Evolutionary conservation across 2,797 vertebrate species (phyloP).

Genomic region (Rhyacichthys aspro): DNA sequence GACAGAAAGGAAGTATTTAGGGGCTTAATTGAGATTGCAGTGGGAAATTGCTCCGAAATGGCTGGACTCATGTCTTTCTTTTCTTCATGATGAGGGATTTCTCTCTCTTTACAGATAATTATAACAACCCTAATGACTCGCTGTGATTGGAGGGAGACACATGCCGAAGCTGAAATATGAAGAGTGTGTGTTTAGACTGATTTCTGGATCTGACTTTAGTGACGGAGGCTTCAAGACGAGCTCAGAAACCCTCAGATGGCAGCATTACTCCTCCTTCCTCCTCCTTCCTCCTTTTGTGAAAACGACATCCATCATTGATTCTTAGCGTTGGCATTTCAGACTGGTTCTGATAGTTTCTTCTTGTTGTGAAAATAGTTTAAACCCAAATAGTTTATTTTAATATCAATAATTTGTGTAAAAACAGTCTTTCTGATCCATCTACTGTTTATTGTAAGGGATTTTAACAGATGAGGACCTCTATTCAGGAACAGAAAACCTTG

Average conservation of each 20-base stretch:
- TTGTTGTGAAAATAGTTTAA: too few relatives aligned
- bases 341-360: too few relatives aligned
- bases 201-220: slow-evolving; percentile 12
- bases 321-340: too few relatives aligned
- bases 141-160: slow-evolving; percentile 71
- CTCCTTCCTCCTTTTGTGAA: too few relatives aligned
- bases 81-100: slow-evolving; percentile 75
- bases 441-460: too few relatives aligned
- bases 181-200: slow-evolving; percentile 8
- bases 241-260: slow-evolving; percentile 38
- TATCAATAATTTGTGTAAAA: too few relatives aligned
- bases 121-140: slow-evolving; percentile 80
- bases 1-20: slow-evolving; percentile 96
- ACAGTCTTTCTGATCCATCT: too few relatives aligned
- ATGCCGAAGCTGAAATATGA: slow-evolving; percentile 59
- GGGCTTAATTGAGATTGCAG: slow-evolving; percentile 93
- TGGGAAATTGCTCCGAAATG: slow-evolving; percentile 90
- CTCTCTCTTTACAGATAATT: slow-evolving; percentile 78
- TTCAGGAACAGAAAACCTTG: too few relatives aligned
- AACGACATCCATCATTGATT: too few relatives aligned
- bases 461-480: too few relatives aligned
- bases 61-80: slow-evolving; percentile 70
- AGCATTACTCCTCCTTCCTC: slow-evolving; percentile 33
- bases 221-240: slow-evolving; percentile 11
- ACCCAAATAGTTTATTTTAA: too few relatives aligned